Evolutionary conservation across 2,113 vertebrate species (phyloP).

Genomic region (Anhinga anhinga): DNA sequence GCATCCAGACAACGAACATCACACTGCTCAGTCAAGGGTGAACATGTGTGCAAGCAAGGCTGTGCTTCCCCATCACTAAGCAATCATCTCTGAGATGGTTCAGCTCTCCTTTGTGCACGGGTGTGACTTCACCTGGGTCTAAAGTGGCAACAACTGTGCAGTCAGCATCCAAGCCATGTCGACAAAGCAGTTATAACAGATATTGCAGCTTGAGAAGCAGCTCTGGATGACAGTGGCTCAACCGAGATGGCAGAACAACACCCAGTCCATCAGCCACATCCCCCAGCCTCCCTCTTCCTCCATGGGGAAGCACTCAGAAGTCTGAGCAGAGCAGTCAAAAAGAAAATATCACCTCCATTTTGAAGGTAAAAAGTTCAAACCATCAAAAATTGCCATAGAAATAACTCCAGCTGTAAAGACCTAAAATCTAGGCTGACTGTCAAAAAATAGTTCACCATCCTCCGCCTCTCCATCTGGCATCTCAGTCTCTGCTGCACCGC

Average conservation of each 20-base stretch:
- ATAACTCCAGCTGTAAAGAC: background rate
- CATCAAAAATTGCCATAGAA: background rate
- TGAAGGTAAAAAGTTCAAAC: background rate
- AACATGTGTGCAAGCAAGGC: fast-evolving
- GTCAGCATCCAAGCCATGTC: background rate
- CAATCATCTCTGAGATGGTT: background rate
- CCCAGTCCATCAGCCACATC: background rate
- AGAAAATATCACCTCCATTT: fast-evolving
- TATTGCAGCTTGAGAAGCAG: background rate
- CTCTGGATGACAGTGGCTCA: background rate
- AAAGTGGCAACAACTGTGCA: background rate
- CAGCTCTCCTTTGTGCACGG: background rate
- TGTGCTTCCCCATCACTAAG: background rate
- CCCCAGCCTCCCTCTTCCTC: background rate
- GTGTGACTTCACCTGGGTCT: background rate
- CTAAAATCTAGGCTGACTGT: background rate
- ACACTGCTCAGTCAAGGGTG: background rate
- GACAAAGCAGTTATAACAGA: background rate
- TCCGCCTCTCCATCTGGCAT: background rate
- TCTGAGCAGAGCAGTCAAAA: background rate
- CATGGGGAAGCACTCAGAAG: background rate
- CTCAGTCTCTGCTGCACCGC: background rate
- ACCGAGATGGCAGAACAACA: background rate
- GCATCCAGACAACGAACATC: fast-evolving
- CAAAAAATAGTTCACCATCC: background rate